Conservation (phyloP, 2,113 vertebrate species). For the Choloepus hoffmanni region DNA sequence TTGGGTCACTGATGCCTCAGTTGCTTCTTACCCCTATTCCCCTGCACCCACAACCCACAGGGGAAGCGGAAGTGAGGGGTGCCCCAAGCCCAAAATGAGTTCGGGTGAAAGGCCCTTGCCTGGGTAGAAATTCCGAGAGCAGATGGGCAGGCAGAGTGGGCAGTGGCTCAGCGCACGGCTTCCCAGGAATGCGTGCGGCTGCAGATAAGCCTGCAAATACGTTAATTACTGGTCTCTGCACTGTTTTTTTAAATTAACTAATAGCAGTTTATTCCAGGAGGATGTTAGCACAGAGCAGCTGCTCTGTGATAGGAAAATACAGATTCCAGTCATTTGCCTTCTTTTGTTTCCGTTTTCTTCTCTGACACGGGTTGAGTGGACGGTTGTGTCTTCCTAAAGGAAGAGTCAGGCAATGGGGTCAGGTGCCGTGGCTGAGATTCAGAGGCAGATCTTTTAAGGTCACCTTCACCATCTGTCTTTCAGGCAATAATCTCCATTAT, state of each 20-base stretch:
- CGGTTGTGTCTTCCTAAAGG: neutral
- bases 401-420: neutral
- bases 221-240: slow-evolving; percentile 61
- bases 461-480: neutral
- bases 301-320: neutral
- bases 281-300: neutral
- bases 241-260: slow-evolving; percentile 64
- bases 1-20: neutral
- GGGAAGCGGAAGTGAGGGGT: neutral
- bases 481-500: neutral
- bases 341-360: neutral
- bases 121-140: neutral
- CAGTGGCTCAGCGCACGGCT: neutral
- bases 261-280: slow-evolving; percentile 54
- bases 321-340: neutral
- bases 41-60: no score
- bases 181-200: neutral
- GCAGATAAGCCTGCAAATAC: slow-evolving; percentile 25
- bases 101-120: neutral
- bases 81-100: fast-evolving
- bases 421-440: neutral
- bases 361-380: neutral
- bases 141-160: neutral
- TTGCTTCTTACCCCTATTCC: neutral
- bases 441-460: neutral